Evolutionary conservation across 2,888 invertebrate species (phyloP).

Genomic region (Drosophila koepferae): DNA sequence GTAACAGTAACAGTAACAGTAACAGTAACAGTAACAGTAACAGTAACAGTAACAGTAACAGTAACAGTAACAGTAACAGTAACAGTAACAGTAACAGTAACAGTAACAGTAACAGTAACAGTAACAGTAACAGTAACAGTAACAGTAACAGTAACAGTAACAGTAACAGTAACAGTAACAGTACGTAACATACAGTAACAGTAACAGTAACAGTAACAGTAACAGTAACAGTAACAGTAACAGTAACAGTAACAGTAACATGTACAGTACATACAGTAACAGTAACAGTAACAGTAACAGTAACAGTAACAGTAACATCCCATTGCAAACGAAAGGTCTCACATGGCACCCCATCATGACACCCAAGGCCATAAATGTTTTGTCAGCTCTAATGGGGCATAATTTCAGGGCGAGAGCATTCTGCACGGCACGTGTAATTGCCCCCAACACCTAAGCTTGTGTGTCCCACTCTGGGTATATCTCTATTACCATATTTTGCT

Average conservation of each 20-base stretch:
- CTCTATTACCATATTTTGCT: slow-evolving; percentile 34
- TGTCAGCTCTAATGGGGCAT: slow-evolving; percentile 72
- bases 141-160: neutral
- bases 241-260: neutral
- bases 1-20: neutral
- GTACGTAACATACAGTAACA: neutral
- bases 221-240: neutral
- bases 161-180: neutral
- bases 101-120: neutral
- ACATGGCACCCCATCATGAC: slow-evolving; percentile 53
- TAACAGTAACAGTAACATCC: neutral
- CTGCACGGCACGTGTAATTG: slow-evolving; percentile 73
- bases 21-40: neutral
- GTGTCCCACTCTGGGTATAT: slow-evolving; percentile 11
- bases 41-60: neutral
- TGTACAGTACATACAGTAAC: neutral
- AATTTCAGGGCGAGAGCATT: slow-evolving; percentile 44
- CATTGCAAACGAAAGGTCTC: neutral
- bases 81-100: neutral
- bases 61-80: neutral
- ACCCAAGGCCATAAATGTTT: slow-evolving; percentile 81
- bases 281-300: neutral
- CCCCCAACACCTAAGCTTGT: slow-evolving; percentile 32
- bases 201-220: neutral
- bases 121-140: neutral